Conservation (phyloP, 2,888 invertebrate species). For the Drosophila flavopinicola region DNA sequence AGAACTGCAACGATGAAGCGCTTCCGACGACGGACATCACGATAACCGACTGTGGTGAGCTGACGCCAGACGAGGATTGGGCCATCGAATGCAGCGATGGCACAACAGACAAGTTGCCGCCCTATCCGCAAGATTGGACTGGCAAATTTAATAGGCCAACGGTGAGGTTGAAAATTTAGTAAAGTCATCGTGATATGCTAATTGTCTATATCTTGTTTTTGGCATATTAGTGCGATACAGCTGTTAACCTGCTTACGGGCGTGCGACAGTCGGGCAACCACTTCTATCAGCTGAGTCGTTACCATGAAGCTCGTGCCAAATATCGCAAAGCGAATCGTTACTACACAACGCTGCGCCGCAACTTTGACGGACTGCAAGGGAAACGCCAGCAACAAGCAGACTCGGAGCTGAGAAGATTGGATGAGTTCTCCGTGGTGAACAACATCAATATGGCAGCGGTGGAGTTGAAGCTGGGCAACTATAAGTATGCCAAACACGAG, state of each 20-base stretch:
- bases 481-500: conserved; percentile 86
- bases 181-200: conserved; percentile 6
- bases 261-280: conserved; percentile 91
- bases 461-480: conserved; percentile 88
- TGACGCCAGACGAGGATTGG: conserved; percentile 87
- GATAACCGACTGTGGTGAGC: conserved; percentile 91
- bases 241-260: conserved; percentile 86
- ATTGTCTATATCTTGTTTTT: conserved; percentile 2
- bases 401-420: conserved; percentile 76
- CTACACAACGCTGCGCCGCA: conserved; percentile 84
- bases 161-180: conserved; percentile 53
- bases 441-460: conserved; percentile 91
- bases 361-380: conserved; percentile 72
- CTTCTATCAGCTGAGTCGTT: conserved; percentile 87
- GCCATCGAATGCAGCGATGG: conserved; percentile 89
- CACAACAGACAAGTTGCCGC: conserved; percentile 89
- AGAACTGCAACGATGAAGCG: conserved; percentile 86
- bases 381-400: conserved; percentile 56
- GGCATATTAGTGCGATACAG: conserved; percentile 84
- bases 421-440: conserved; percentile 85
- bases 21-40: conserved; percentile 87
- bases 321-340: conserved; percentile 92
- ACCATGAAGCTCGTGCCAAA: conserved; percentile 88
- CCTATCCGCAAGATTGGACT: conserved; percentile 91
- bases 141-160: conserved; percentile 65